phyloP scores from a whole-genome alignment of 2,888 invertebrate species.

The Autographa pulchrina region DNA sequence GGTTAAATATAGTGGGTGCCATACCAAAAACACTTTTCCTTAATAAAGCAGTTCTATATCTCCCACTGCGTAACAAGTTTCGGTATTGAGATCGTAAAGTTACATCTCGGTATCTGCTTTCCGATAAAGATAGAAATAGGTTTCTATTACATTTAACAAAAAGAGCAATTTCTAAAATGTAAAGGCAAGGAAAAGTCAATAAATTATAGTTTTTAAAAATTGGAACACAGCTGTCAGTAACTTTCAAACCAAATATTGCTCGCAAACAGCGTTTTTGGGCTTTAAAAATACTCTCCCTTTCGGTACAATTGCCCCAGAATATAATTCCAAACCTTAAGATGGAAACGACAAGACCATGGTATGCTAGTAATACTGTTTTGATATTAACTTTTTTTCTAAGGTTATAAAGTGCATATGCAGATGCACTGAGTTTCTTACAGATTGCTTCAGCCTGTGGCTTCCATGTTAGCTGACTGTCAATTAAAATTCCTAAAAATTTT shows the following conservation, averaged over 20 bases:
- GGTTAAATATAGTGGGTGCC: background rate
- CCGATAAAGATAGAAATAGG: background rate
- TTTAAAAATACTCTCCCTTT: slow-evolving; percentile 1
- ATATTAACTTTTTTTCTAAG: no score
- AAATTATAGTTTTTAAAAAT: background rate
- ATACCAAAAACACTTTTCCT: background rate
- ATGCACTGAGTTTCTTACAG: no score
- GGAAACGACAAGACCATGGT: background rate
- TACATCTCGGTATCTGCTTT: background rate
- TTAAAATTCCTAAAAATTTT: no score
- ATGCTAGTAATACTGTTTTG: no score
- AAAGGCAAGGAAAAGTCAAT: slow-evolving; percentile 2
- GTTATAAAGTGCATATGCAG: no score
- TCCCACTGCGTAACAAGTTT: background rate
- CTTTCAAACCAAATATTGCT: slow-evolving; percentile 6
- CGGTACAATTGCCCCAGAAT: background rate
- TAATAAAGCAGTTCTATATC: background rate
- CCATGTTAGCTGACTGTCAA: no score
- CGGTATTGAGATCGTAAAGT: background rate
- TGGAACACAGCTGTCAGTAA: slow-evolving; percentile 1
- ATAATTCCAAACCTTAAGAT: background rate
- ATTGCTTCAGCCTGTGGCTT: no score
- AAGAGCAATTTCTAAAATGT: background rate
- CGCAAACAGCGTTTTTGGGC: slow-evolving; percentile 6
- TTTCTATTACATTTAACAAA: background rate